Evolutionary conservation across 1,140 invertebrate species (phyloP).

Genomic region (Goniozus legneri): DNA sequence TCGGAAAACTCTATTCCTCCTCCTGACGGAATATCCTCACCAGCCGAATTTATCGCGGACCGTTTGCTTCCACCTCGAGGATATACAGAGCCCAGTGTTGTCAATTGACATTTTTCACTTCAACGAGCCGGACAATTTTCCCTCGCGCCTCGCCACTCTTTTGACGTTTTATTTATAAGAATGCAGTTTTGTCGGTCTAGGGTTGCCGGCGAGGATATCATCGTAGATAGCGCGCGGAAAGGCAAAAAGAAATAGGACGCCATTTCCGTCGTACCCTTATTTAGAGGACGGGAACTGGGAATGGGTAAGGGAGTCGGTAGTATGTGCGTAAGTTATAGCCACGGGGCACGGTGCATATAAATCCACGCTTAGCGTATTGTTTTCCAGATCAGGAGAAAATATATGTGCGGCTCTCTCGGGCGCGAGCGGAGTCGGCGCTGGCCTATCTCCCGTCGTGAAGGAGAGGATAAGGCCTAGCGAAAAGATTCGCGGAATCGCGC

Average conservation of each 20-base stretch:
- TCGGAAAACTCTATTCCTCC: constrained; percentile 47
- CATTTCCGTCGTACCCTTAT: constrained; percentile 46
- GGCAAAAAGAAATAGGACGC: constrained; percentile 31
- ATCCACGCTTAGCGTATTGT: constrained; percentile 50
- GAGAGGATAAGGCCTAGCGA: neutral
- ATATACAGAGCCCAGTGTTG: constrained; percentile 42
- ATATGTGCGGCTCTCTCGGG: constrained; percentile 31
- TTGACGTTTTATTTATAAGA: no score
- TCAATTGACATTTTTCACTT: no score
- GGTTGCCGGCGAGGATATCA: neutral
- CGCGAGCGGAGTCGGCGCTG: neutral
- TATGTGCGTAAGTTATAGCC: constrained; percentile 44
- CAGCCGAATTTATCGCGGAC: constrained; percentile 39
- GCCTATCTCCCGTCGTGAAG: neutral
- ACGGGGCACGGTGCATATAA: constrained; percentile 40
- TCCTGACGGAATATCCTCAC: constrained; percentile 26
- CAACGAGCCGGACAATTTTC: no score
- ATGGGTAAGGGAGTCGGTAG: constrained; percentile 18
- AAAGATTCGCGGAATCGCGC: constrained; percentile 23
- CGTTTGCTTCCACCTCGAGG: constrained; percentile 29
- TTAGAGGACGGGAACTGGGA: constrained; percentile 36
- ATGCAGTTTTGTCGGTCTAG: no score
- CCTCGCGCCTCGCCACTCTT: no score
- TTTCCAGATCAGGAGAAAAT: constrained; percentile 53
- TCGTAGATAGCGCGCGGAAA: constrained; percentile 13